Evolutionary conservation across 2,888 invertebrate species (phyloP).

Genomic region (Leptodirus hochenwartii): DNA sequence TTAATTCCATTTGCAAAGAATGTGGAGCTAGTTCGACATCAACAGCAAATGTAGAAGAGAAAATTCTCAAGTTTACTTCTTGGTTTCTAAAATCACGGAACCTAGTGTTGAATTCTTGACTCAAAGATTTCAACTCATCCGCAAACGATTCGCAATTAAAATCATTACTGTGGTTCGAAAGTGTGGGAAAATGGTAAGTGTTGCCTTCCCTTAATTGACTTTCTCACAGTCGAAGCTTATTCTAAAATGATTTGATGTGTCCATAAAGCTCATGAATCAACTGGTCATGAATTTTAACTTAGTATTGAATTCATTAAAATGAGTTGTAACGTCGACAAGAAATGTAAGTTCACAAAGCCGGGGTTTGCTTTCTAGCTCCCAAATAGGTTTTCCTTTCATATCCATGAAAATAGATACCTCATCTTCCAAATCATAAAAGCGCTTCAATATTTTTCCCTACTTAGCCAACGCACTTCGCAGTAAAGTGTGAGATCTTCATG

Average conservation of each 20-base stretch:
- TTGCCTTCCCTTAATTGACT: too few species aligned
- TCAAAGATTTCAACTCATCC: constrained; percentile 5
- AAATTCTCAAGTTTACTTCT: constrained; percentile 9
- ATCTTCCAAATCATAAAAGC: constrained; percentile 9
- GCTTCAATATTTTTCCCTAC: constrained; percentile 9
- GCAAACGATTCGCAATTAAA: neutral
- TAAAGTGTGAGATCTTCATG: constrained; percentile 12
- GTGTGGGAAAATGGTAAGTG: too few species aligned
- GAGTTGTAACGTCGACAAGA: too few species aligned
- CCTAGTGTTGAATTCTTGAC: constrained; percentile 10
- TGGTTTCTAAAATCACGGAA: constrained; percentile 4
- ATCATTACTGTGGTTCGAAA: too few species aligned
- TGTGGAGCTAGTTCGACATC: constrained; percentile 10
- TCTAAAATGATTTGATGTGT: too few species aligned
- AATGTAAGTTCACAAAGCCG: too few species aligned
- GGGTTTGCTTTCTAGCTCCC: constrained; percentile 1
- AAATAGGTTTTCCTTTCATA: constrained; percentile 7
- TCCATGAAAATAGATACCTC: constrained; percentile 8
- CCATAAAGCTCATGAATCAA: too few species aligned
- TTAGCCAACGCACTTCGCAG: constrained; percentile 13
- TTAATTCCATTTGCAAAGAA: constrained; percentile 10
- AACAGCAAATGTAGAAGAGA: constrained; percentile 10
- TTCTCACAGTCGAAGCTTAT: too few species aligned
- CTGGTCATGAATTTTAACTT: too few species aligned
- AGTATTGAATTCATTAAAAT: too few species aligned